Conservation (phyloP, 2,888 invertebrate species). For the Pristionchus japonicus region DNA sequence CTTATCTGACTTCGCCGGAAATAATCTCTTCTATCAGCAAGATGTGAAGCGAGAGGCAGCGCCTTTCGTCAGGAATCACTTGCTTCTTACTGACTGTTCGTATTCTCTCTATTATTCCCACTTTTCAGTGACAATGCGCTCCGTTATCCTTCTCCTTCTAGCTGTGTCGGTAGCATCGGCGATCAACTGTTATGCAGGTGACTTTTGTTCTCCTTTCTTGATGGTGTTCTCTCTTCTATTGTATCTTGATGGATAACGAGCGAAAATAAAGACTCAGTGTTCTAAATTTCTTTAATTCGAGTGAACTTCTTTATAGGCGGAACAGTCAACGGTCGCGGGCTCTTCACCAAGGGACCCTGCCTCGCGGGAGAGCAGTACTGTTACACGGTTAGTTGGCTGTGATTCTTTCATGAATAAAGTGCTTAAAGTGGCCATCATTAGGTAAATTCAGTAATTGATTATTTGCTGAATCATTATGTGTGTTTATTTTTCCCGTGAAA, state of each 20-base stretch:
- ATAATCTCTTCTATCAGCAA: neutral
- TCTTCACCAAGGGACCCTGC: neutral
- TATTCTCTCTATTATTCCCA: neutral
- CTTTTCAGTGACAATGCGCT: neutral
- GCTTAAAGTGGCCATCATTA: too few species aligned
- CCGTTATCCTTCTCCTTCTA: neutral
- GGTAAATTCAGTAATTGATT: too few species aligned
- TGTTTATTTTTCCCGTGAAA: too few species aligned
- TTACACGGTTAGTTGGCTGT: neutral
- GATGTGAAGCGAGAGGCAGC: neutral
- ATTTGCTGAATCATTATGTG: too few species aligned
- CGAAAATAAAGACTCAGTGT: neutral
- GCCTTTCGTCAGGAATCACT: neutral
- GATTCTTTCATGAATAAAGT: too few species aligned
- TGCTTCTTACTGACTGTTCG: neutral
- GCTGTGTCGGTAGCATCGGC: neutral
- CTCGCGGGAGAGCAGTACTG: neutral
- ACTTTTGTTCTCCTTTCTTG: neutral
- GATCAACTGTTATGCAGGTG: neutral
- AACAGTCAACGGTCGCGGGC: neutral
- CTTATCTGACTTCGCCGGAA: neutral
- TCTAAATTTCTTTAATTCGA: too few species aligned
- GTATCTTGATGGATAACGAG: neutral
- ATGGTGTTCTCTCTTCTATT: too few species aligned
- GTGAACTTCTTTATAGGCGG: neutral